phyloP scores from a whole-genome alignment of 2,888 invertebrate genomes.

The Drosophila fungiperda region DNA sequence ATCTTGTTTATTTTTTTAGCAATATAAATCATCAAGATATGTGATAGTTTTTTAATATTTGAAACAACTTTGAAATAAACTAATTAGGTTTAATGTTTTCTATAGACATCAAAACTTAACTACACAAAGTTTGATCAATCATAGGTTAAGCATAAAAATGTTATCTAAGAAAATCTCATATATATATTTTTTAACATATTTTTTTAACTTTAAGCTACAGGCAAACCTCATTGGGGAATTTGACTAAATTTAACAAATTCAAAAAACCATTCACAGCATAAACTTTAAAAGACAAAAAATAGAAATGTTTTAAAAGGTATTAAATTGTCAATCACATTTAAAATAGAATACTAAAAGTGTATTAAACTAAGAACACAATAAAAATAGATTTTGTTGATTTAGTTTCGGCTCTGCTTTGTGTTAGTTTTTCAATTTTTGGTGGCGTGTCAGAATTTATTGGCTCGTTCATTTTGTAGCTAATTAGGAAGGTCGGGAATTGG shows the following conservation, averaged over 20 bases:
- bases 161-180: neutral
- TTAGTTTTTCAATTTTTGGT: conserved; percentile 58
- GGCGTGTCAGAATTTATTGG: conserved; percentile 79
- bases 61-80: neutral
- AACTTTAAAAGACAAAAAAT: neutral
- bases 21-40: neutral
- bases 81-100: neutral
- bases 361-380: neutral
- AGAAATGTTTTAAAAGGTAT: neutral
- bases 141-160: neutral
- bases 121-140: neutral
- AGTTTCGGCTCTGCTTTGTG: conserved; percentile 6
- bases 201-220: neutral
- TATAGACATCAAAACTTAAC: neutral
- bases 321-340: neutral
- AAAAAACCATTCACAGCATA: neutral
- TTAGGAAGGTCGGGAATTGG: conserved; percentile 26
- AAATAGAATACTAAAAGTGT: neutral
- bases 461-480: conserved; percentile 66
- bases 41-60: neutral
- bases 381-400: conserved; percentile 3
- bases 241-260: neutral
- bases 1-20: neutral
- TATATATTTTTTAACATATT: neutral
- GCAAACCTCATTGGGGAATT: neutral